phyloP scores from a whole-genome alignment of 2,888 invertebrate genomes.

The Acanthosoma haemorrhoidale region DNA sequence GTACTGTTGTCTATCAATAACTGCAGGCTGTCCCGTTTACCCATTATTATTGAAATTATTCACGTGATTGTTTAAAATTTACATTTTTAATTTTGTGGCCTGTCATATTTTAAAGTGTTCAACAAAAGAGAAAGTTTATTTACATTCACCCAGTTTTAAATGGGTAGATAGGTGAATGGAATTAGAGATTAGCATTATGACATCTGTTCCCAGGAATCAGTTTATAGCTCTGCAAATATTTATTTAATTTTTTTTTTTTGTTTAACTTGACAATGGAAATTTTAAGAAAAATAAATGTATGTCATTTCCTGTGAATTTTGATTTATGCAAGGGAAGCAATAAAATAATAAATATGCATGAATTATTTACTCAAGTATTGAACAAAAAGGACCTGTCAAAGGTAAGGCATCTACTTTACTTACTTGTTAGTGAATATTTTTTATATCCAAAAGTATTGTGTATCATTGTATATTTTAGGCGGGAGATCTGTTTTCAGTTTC shows the following conservation, averaged over 20 bases:
- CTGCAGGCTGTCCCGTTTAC: neutral
- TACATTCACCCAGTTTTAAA: neutral
- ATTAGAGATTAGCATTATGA: neutral
- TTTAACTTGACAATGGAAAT: too few species aligned
- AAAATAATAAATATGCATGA: conserved; percentile 67
- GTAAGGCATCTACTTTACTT: conserved; percentile 41
- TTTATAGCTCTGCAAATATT: too few species aligned
- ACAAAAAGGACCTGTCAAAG: conserved; percentile 78
- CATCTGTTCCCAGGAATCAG: neutral
- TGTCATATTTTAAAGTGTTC: too few species aligned
- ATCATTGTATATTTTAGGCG: conserved; percentile 35
- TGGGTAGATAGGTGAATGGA: neutral
- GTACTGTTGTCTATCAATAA: neutral
- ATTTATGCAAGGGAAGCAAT: neutral
- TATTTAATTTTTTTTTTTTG: too few species aligned
- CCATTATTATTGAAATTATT: too few species aligned
- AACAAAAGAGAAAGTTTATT: neutral
- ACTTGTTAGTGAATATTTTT: neutral
- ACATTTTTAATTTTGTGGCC: too few species aligned
- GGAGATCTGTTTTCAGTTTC: conserved; percentile 41
- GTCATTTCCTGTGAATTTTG: too few species aligned
- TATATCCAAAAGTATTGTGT: neutral
- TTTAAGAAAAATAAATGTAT: too few species aligned
- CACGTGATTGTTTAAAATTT: too few species aligned
- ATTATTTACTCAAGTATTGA: conserved; percentile 82